phyloP scores from a whole-genome alignment of 1,140 invertebrate species.

The Hetaerina americana region DNA sequence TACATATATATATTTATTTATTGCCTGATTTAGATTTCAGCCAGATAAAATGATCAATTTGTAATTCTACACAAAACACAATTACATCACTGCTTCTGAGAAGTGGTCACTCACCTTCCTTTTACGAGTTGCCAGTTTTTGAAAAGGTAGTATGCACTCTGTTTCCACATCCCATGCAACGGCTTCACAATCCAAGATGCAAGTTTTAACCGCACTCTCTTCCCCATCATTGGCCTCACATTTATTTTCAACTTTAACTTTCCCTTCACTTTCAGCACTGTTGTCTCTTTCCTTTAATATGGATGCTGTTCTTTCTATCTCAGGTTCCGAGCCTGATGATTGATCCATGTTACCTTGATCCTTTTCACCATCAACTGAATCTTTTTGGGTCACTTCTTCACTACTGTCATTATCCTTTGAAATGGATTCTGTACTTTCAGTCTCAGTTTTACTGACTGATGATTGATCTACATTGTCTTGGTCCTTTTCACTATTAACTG shows the following conservation, averaged over 20 bases:
- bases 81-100: too few species aligned
- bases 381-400: background rate
- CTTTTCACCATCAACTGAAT: background rate
- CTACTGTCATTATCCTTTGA: background rate
- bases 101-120: constrained; percentile 71
- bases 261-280: background rate
- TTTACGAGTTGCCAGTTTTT: constrained; percentile 90
- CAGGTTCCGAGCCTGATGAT: background rate
- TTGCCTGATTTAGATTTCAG: too few species aligned
- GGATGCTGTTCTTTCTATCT: too few species aligned
- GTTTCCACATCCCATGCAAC: constrained; percentile 91
- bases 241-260: background rate
- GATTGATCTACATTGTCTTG: background rate
- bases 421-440: too few species aligned
- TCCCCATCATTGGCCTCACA: background rate
- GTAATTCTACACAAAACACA: too few species aligned
- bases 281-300: background rate
- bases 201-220: constrained; percentile 26
- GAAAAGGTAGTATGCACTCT: constrained; percentile 91
- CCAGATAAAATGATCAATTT: too few species aligned
- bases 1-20: too few species aligned
- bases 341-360: background rate
- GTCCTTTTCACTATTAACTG: background rate
- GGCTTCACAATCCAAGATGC: constrained; percentile 91
- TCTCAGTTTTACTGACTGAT: background rate